Percentiles rank a stretch among this genome's conserved stretches.
Conservation (phyloP, 2,888 invertebrate species). For the Didymodactylos carnosus region DNA sequence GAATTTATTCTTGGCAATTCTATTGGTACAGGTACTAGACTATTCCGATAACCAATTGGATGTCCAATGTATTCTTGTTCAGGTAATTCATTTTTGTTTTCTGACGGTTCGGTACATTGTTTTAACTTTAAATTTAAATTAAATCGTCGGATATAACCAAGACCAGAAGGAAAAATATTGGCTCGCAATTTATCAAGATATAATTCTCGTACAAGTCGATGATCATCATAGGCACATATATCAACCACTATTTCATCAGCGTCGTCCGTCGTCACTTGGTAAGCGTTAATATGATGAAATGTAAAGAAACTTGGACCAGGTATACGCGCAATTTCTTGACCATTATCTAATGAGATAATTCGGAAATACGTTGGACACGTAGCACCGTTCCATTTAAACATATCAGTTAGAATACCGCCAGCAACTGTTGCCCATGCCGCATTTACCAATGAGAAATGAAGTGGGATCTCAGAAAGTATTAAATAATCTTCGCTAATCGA, state of each 20-base stretch:
- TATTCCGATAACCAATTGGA: background rate
- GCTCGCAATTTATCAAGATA: background rate
- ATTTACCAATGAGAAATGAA: background rate
- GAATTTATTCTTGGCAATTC: background rate
- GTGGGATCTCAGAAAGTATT: background rate
- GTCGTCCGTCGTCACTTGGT: background rate
- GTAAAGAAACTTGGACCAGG: background rate
- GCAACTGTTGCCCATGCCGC: background rate
- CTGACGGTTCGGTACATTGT: background rate
- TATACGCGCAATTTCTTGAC: background rate
- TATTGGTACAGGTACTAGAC: background rate
- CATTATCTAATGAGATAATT: background rate
- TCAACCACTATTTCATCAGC: background rate
- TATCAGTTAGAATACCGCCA: background rate
- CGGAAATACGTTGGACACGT: background rate
- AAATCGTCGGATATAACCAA: background rate
- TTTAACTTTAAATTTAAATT: background rate
- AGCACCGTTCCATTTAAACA: background rate
- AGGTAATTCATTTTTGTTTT: background rate
- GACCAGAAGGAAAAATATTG: background rate
- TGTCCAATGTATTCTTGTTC: background rate
- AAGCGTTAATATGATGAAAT: background rate
- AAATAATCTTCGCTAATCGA: background rate
- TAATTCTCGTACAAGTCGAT: background rate
- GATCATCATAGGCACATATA: background rate